These are phyloP conservation scores for Erpornis zantholeuca DNA, from an alignment of 2,113 vertebrate genomes.

Conservation along the genomic window DNA sequence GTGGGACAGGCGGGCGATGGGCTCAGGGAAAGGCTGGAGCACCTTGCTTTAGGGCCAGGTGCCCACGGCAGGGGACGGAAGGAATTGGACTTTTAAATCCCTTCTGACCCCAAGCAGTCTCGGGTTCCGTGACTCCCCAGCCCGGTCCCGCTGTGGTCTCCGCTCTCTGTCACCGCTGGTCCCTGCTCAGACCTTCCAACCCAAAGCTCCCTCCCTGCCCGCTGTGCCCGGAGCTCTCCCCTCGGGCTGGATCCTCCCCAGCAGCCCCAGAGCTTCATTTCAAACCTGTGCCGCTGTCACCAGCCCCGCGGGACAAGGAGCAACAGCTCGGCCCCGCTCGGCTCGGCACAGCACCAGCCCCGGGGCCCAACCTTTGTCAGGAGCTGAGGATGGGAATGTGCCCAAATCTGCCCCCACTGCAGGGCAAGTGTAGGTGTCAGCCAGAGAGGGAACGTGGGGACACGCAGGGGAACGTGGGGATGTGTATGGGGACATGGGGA, in stretches of 20 bases:
- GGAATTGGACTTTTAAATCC: not conserved
- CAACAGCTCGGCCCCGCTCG: too few relatives aligned
- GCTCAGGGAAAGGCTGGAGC: not conserved
- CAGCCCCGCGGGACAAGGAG: fast-evolving
- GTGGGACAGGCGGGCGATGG: too few relatives aligned
- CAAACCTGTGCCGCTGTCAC: fast-evolving
- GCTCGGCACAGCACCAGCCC: not conserved
- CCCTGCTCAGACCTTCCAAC: not conserved
- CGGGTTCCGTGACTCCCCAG: not conserved
- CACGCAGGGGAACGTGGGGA: not conserved
- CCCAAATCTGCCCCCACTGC: not conserved
- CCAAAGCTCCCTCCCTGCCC: not conserved
- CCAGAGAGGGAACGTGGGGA: not conserved
- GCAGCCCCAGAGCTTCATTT: fast-evolving
- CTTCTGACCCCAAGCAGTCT: not conserved
- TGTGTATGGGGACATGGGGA: too few relatives aligned
- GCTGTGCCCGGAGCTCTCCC: not conserved
- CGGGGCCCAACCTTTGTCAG: too few relatives aligned
- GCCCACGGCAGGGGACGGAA: not conserved
- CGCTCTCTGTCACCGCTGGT: not conserved
- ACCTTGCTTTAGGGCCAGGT: fast-evolving
- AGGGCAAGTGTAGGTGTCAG: not conserved
- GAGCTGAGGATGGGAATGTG: not conserved
- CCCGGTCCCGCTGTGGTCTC: not conserved
- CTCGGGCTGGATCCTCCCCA: not conserved